These are phyloP conservation scores for Panthera tigris DNA, from an alignment of 2,113 vertebrate genomes.

Conservation along the genomic window DNA sequence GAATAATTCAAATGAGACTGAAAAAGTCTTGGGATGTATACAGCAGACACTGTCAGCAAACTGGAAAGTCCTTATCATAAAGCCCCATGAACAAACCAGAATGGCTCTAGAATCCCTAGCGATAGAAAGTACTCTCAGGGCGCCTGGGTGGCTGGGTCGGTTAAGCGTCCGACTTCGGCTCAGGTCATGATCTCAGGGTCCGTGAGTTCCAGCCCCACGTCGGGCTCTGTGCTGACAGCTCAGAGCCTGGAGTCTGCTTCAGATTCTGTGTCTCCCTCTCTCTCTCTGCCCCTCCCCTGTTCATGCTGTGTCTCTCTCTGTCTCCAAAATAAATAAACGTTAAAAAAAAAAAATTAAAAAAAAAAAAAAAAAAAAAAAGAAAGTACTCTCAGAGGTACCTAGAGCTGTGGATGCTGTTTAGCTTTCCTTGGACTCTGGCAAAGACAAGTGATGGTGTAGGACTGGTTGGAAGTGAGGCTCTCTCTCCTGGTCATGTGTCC, in stretches of 20 bases:
- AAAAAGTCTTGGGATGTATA: neutral
- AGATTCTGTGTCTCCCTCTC: too few species aligned
- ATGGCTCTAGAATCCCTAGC: neutral
- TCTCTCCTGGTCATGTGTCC: neutral
- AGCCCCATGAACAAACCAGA: neutral
- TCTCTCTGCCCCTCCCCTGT: too few species aligned
- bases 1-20: neutral
- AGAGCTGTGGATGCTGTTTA: neutral
- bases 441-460: neutral
- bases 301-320: too few species aligned
- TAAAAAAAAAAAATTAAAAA: too few species aligned
- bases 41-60: neutral
- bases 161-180: too few species aligned
- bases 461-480: rapidly evolving
- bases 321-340: too few species aligned
- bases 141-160: too few species aligned
- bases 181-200: too few species aligned
- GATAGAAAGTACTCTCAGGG: neutral
- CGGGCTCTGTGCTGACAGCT: too few species aligned
- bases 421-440: neutral
- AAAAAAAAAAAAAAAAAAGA: neutral
- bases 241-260: too few species aligned
- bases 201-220: too few species aligned
- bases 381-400: too few species aligned
- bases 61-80: neutral